Evolutionary conservation across 2,888 invertebrate genomes (phyloP).

Genomic region (Thelaira solivaga): DNA sequence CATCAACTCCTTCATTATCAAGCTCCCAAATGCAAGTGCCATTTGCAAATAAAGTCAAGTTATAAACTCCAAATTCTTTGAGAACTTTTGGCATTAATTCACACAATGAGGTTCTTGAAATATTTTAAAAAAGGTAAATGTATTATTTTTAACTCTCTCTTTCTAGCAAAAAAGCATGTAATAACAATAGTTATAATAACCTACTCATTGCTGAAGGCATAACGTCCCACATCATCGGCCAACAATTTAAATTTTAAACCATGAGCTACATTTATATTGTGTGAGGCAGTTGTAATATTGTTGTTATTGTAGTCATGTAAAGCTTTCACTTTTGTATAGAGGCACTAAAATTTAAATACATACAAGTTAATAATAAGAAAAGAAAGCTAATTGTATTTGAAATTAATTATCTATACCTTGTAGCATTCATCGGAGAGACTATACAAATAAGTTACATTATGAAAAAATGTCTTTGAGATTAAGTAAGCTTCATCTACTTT

Average conservation of each 20-base stretch:
- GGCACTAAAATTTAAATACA: constrained; percentile 79
- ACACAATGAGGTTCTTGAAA: constrained; percentile 80
- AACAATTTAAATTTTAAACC: constrained; percentile 80
- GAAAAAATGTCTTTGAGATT: constrained; percentile 74
- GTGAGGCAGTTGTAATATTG: constrained; percentile 66
- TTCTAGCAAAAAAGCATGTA: neutral
- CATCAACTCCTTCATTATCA: constrained; percentile 82
- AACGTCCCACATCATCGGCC: constrained; percentile 77
- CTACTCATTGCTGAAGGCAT: constrained; percentile 75
- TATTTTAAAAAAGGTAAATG: constrained; percentile 18
- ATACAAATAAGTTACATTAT: constrained; percentile 79
- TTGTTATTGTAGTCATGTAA: constrained; percentile 57
- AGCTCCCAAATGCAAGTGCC: constrained; percentile 79
- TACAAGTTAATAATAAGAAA: neutral
- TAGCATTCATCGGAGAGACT: constrained; percentile 84
- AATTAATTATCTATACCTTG: constrained; percentile 79
- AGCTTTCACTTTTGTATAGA: constrained; percentile 79
- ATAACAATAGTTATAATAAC: constrained; percentile 58
- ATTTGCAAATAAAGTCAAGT: constrained; percentile 79
- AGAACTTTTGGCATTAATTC: constrained; percentile 74
- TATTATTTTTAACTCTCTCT: neutral
- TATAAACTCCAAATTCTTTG: constrained; percentile 86
- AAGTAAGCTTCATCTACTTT: constrained; percentile 83
- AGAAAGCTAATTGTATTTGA: neutral
- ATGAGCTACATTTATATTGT: constrained; percentile 79